These are phyloP conservation scores for Sebastes nivosus DNA, from an alignment of 2,797 vertebrate genomes.

Conservation along the genomic window DNA sequence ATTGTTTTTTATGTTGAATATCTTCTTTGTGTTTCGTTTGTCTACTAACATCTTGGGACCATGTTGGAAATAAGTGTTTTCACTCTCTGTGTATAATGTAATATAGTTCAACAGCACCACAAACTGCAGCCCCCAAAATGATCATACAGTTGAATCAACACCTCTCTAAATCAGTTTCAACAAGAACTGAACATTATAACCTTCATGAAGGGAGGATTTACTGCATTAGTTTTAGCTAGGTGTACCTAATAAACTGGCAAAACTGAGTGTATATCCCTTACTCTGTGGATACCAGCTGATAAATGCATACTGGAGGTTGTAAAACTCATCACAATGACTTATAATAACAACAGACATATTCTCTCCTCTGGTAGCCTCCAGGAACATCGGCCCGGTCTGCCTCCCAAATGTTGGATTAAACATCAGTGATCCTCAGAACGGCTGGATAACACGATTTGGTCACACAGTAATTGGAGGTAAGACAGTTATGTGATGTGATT, in stretches of 20 bases:
- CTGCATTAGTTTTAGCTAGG: background rate
- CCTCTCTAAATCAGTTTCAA: no score
- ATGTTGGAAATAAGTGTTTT: no score
- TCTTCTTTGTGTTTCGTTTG: no score
- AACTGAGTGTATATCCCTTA: background rate
- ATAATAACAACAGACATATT: background rate
- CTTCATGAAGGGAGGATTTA: no score
- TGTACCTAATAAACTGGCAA: background rate
- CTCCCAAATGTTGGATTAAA: conserved; percentile 85
- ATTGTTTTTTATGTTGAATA: no score
- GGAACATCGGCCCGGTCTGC: conserved; percentile 79
- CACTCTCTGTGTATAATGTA: no score
- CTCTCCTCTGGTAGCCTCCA: conserved; percentile 25
- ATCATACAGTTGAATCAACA: no score
- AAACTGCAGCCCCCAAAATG: no score
- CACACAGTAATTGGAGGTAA: conserved; percentile 31
- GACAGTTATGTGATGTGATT: background rate
- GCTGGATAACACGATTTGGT: conserved; percentile 85
- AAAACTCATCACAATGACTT: background rate
- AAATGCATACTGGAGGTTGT: background rate
- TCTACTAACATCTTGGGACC: no score
- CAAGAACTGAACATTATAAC: no score
- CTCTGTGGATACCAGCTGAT: background rate
- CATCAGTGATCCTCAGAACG: conserved; percentile 62
- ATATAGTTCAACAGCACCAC: no score